Conservation (phyloP, 23 tunicate species). For the Oikopleura albicans region DNA sequence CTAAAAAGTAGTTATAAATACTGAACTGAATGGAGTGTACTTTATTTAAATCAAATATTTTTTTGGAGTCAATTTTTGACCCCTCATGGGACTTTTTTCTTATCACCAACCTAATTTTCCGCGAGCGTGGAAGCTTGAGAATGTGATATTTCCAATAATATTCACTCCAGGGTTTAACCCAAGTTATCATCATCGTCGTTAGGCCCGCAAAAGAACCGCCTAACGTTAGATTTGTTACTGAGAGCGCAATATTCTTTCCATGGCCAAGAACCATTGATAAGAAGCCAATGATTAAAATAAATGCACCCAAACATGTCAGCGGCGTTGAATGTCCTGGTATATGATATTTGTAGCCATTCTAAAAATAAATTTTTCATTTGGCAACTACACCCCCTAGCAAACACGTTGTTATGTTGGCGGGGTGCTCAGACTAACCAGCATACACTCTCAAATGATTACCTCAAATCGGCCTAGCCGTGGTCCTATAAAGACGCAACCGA, state of each 20-base stretch:
- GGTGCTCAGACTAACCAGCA: no score
- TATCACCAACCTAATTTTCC: conserved; percentile 21
- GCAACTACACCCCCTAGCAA: no score
- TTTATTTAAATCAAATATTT: no score
- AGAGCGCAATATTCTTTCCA: conserved; percentile 22
- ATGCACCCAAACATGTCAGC: conserved; percentile 25
- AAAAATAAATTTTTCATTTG: neutral
- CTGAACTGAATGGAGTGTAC: no score
- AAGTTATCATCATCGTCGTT: conserved; percentile 10
- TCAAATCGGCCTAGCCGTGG: conserved; percentile 64
- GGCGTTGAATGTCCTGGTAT: conserved; percentile 25
- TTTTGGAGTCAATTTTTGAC: no score
- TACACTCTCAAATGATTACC: neutral
- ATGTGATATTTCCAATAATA: conserved; percentile 16
- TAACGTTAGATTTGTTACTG: conserved; percentile 18
- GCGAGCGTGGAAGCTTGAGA: conserved; percentile 3
- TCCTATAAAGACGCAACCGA: conserved; percentile 36
- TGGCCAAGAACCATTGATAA: conserved; percentile 25
- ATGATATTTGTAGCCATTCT: conserved; percentile 20
- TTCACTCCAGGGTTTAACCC: neutral
- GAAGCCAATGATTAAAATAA: conserved; percentile 27
- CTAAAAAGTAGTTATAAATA: no score
- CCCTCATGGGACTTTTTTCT: no score
- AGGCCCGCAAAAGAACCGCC: conserved; percentile 22
- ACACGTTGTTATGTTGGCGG: no score